Conservation (phyloP, 2,113 vertebrate genomes). For the Isurus oxyrinchus region DNA sequence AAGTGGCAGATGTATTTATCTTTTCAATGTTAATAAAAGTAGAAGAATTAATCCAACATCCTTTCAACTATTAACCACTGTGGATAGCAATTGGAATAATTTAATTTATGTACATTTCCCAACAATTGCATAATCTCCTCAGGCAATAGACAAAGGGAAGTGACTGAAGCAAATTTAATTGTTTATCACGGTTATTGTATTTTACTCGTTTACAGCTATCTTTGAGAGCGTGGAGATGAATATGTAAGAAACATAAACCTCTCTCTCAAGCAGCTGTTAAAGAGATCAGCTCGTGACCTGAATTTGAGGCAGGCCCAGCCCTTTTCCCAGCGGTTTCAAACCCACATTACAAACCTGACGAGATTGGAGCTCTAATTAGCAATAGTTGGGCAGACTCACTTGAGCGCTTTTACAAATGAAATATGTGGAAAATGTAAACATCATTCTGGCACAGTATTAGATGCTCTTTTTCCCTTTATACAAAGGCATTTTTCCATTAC, state of each 20-base stretch:
- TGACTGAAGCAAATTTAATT: not conserved
- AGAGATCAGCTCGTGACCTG: not conserved
- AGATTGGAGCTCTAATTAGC: not conserved
- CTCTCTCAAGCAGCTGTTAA: not conserved
- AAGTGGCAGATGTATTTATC: not conserved
- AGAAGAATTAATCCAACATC: slow-evolving; percentile 13
- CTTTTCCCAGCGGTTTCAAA: not conserved
- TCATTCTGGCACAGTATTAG: not conserved
- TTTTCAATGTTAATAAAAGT: not conserved
- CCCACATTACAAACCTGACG: not conserved
- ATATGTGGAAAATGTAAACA: not conserved
- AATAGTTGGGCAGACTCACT: not conserved
- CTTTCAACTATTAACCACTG: not conserved
- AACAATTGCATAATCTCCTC: not conserved
- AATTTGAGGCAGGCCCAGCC: not conserved
- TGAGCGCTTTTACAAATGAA: not conserved
- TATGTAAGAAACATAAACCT: not conserved
- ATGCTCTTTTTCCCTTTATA: not conserved
- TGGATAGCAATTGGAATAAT: not conserved
- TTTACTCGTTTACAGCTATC: not conserved
- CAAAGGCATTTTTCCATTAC: not conserved
- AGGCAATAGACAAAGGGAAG: not conserved
- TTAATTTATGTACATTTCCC: not conserved
- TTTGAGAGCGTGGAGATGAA: not conserved
- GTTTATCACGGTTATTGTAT: not conserved